Percentiles rank a stretch among this genome's conserved stretches.
These are phyloP conservation scores for Dipodomys spectabilis DNA, from an alignment of 2,113 vertebrate genomes.

Conservation along the genomic window DNA sequence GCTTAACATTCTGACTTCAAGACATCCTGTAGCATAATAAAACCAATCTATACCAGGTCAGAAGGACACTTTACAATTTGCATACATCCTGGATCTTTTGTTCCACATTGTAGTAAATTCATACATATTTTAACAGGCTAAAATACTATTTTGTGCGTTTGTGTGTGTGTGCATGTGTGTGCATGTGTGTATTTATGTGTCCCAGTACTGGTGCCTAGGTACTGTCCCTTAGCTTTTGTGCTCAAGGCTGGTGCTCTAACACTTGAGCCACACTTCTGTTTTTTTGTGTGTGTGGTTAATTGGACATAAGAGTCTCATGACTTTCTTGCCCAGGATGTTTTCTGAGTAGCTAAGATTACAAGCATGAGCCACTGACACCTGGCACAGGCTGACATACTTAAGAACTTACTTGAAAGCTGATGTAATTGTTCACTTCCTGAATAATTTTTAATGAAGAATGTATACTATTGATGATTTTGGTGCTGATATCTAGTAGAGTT, in stretches of 20 bases:
- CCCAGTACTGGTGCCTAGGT: no score
- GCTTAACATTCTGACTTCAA: constrained; percentile 9
- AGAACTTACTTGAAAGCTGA: constrained; percentile 11
- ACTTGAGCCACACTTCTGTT: no score
- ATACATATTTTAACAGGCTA: constrained; percentile 12
- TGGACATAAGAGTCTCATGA: no score
- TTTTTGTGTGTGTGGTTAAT: no score
- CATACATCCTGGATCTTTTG: not conserved
- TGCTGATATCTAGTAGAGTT: constrained; percentile 12
- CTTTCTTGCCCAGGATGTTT: no score
- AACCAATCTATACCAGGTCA: not conserved
- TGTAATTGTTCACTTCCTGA: constrained; percentile 41
- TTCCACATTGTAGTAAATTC: not conserved
- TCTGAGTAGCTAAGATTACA: no score
- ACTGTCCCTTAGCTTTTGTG: no score
- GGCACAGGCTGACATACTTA: constrained; percentile 16
- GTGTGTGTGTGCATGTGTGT: no score
- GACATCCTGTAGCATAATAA: not conserved
- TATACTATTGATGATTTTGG: not conserved
- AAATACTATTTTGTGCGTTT: not conserved
- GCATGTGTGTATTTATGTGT: no score
- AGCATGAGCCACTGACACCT: no score
- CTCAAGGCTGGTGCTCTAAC: no score
- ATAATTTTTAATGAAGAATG: constrained; percentile 27
- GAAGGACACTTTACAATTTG: constrained; percentile 45